Evolutionary conservation across 1,140 invertebrate species (phyloP), one percentile per base, ranked within the genome.

Genomic region (Elymnias hypermnestra): DNA sequence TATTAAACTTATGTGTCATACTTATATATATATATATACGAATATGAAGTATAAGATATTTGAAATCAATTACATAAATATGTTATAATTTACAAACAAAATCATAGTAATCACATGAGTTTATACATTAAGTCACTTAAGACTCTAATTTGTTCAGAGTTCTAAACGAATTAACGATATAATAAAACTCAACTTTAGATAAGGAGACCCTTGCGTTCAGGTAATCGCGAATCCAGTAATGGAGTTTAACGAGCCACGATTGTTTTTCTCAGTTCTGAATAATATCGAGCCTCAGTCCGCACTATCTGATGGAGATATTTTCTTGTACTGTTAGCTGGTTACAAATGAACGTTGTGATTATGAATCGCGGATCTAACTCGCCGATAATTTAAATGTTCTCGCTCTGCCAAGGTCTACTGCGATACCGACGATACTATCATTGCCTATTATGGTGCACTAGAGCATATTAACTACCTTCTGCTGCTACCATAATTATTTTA

Each of bases 191-290:
- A 53, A 51, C 41, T 53, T 59, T 42, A 67, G 66, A 75, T 70
- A 69, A 62, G 63, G 53, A 38, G 46, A 51, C 42, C 63, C 72
- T 62, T 57, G 69, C 66, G 68, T 63, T 65, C 52, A 56, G 51
- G 60, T 59, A 78, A 79, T 83, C 76, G 63, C 60, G 53, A 53
- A 60, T 51, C 63, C 61, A 66, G 67, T 74, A 82, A 82, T 75
- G 51, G 62, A 72, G 61, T 73, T 82, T 84, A 84, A 84, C 76
- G 76, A 82, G 71, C 47, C 76, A 84, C 81, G 75, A 82, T 78
- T 84, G 76, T 82, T 84, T 84, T 84, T 84, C 77, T 73, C 63
- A 76, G 70, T 76, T 82, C 71, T 84, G 75, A 81, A 84, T 84
- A 84, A 82, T 84, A 84, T 84, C 76, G 71, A 73, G 63, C 66